Base-by-base conservation (phyloP, 1,140 invertebrate genomes). In the Mercenaria mercenaria region DNA sequence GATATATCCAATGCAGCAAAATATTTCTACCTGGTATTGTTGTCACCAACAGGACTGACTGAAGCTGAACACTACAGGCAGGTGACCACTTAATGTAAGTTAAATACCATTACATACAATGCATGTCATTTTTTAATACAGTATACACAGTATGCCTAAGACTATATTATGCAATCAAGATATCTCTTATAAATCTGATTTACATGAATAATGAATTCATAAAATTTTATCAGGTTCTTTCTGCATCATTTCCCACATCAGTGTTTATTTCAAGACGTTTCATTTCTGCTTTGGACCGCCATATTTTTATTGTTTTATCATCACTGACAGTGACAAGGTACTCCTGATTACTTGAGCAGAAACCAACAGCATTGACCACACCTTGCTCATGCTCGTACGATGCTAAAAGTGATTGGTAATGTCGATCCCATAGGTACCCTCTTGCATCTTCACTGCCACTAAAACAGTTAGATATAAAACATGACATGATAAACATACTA, bases 281-380 rank as follows among this genome's bases (percentile, higher is more conserved):
- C 20, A 88, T 76, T 32, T 88, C 72, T 15, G 69, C 41, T 56
- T 84, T 92, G 80, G 93, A 94, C 34, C 93, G 86, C 93, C 93
- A 94, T 39, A 94, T 90, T 86, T 93, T 93, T 69, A 94, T 92
- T 8, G 91, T 91, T 32, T 92, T 88, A 61, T 94, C 93, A 90
- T 94, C 93, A 82, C 93, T 92, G 26, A 93, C 93, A 23, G 93
- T 94, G 8, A 94, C 92, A 23, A 94, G 84, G 59, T 93, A 94
- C 74, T 94, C 92, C 77, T 94, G 92, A 81, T 93, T 87, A 15
- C n/a, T 47, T 29, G 93, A 92, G 64, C 89, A 91, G 64, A 94
- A 94, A 1, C 85, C 93, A 20, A 93, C 92, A 76, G 93, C 91
- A 83, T 94, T 94, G 8, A 94, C 93, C 29, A 94, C 93, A n/a